Evolutionary conservation across 2,113 vertebrate species (phyloP).

Genomic region (Mastomys natalensis): DNA sequence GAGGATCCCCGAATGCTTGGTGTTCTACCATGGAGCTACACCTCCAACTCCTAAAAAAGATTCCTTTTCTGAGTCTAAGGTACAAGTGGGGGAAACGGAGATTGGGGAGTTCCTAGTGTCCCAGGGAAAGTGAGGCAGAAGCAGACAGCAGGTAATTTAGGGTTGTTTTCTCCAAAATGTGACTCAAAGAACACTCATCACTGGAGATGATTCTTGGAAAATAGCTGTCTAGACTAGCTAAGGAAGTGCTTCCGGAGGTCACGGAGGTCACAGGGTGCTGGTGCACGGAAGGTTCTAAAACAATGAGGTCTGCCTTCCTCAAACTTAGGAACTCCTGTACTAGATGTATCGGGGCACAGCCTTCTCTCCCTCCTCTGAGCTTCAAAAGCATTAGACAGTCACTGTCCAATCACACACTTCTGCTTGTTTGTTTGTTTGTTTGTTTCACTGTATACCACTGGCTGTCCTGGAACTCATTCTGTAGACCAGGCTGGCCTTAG

Average conservation of each 20-base stretch:
- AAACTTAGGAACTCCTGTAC: neutral
- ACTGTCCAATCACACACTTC: neutral
- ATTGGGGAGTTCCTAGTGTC: neutral
- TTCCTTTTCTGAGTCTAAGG: neutral
- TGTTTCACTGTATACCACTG: neutral
- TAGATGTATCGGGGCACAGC: neutral
- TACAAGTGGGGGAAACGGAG: neutral
- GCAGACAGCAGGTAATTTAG: neutral
- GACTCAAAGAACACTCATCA: neutral
- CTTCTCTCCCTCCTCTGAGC: slow-evolving; percentile 27
- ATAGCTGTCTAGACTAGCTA: neutral
- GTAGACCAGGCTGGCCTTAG: neutral
- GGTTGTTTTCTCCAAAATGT: neutral
- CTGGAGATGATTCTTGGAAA: slow-evolving; percentile 51
- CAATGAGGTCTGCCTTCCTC: neutral
- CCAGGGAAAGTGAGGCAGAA: neutral
- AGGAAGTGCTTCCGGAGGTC: neutral
- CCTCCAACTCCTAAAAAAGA: neutral
- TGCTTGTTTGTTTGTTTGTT: neutral
- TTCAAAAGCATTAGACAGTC: slow-evolving; percentile 25
- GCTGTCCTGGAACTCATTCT: neutral
- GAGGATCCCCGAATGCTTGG: neutral
- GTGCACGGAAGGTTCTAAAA: neutral
- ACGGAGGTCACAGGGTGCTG: neutral
- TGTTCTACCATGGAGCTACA: neutral